Percentiles rank a stretch among this genome's conserved stretches.
phyloP scores from a whole-genome alignment of 2,888 invertebrate genomes.

The Stratiomys singularior region DNA sequence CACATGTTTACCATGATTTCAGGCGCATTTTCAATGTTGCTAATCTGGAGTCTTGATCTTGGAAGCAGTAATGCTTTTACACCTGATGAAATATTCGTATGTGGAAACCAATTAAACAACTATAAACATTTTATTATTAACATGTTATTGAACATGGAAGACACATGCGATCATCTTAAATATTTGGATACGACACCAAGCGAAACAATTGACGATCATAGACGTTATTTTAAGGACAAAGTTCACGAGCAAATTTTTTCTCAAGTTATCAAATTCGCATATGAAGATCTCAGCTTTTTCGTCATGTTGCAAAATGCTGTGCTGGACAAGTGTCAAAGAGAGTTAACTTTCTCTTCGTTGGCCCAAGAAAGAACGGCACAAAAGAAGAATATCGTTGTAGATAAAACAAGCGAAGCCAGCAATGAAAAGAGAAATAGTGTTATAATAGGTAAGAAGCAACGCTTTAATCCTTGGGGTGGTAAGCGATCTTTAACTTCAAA shows the following conservation, averaged over 20 bases:
- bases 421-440: conserved; percentile 61
- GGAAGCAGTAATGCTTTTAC: background rate
- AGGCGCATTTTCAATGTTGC: background rate
- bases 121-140: conserved; percentile 62
- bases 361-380: background rate
- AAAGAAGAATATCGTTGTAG: background rate
- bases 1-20: background rate
- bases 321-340: conserved; percentile 59
- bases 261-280: conserved; percentile 49
- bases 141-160: conserved; percentile 62
- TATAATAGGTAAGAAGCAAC: conserved; percentile 63
- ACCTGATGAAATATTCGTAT: conserved; percentile 51
- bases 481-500: conserved; percentile 57
- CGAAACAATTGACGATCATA: background rate
- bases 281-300: conserved; percentile 61
- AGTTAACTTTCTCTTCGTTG: background rate
- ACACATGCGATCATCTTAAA: conserved; percentile 59
- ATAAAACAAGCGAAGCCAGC: conserved; percentile 1
- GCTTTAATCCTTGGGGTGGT: conserved; percentile 66
- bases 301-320: conserved; percentile 60
- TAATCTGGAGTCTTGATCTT: background rate
- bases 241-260: background rate
- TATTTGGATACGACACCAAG: background rate
- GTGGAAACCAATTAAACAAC: conserved; percentile 61
- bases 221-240: conserved; percentile 4